Conservation (phyloP, 92 coral and sea anemone genomes). For the Zoanthus sociatus region DNA sequence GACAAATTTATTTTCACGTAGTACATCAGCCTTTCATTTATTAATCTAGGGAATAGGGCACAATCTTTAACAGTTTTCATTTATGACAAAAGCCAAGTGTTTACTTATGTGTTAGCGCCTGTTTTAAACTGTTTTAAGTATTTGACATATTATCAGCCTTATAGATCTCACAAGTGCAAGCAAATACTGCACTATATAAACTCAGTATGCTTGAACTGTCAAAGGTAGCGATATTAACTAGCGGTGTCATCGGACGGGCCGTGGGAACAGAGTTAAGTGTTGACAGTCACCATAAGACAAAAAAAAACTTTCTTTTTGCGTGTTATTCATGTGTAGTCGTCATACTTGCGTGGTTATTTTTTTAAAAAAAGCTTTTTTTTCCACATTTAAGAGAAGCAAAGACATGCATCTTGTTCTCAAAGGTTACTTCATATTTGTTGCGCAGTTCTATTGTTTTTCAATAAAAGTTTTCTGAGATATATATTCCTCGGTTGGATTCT, state of each 20-base stretch:
- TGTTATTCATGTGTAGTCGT: not conserved
- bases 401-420: not conserved
- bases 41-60: not conserved
- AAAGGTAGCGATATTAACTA: conserved; percentile 12
- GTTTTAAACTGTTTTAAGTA: not conserved
- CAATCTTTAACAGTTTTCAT: not conserved
- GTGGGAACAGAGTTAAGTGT: conserved; percentile 34
- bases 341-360: not conserved
- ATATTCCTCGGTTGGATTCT: not conserved
- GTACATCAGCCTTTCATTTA: no score
- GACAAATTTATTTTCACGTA: not conserved
- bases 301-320: not conserved
- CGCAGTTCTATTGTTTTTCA: not conserved
- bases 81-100: not conserved
- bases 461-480: not conserved
- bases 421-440: not conserved
- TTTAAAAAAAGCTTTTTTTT: no score
- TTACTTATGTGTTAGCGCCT: not conserved
- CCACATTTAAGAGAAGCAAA: no score
- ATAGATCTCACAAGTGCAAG: conserved; percentile 43
- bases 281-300: not conserved
- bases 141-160: conserved; percentile 16
- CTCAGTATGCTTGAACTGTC: conserved; percentile 33
- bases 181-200: conserved; percentile 11
- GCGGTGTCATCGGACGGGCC: conserved; percentile 35